phyloP scores from a whole-genome alignment of 2,113 vertebrate species.

The Corvus cornix region DNA sequence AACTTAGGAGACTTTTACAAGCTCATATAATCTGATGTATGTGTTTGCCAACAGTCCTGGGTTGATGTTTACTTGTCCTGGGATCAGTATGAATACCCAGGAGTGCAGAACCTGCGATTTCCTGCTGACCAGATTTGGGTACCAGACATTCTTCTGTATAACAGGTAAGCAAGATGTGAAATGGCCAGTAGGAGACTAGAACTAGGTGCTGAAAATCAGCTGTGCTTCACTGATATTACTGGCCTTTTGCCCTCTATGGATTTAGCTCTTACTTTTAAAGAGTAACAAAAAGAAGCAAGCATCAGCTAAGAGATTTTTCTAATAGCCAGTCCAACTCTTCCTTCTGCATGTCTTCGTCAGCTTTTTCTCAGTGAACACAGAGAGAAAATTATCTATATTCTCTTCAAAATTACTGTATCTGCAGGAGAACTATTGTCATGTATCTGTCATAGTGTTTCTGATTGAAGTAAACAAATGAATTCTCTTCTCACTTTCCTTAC shows the following conservation, averaged over 20 bases:
- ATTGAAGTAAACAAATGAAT: background rate
- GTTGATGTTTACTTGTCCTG: constrained; percentile 85
- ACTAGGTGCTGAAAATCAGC: background rate
- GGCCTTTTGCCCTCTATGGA: background rate
- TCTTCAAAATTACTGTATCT: background rate
- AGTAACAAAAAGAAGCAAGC: background rate
- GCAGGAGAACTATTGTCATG: background rate
- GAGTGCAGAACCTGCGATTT: constrained; percentile 87
- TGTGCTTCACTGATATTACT: background rate
- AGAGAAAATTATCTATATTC: background rate
- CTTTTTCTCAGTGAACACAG: background rate
- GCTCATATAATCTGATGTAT: background rate
- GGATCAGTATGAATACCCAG: constrained; percentile 82
- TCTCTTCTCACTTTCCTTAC: background rate
- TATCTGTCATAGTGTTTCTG: background rate
- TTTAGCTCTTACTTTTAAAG: background rate
- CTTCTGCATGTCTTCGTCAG: background rate
- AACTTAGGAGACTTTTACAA: background rate
- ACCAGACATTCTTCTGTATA: constrained; percentile 90
- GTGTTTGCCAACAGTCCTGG: constrained; percentile 76
- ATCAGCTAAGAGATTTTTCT: background rate
- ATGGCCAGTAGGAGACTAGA: rapidly evolving
- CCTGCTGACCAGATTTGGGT: constrained; percentile 86
- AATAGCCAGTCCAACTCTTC: background rate
- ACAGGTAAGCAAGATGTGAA: constrained; percentile 77